Evolutionary conservation across 2,797 vertebrate genomes (phyloP), one percentile per base, ranked within the genome.

Genomic region (Phalloptychus januarius): DNA sequence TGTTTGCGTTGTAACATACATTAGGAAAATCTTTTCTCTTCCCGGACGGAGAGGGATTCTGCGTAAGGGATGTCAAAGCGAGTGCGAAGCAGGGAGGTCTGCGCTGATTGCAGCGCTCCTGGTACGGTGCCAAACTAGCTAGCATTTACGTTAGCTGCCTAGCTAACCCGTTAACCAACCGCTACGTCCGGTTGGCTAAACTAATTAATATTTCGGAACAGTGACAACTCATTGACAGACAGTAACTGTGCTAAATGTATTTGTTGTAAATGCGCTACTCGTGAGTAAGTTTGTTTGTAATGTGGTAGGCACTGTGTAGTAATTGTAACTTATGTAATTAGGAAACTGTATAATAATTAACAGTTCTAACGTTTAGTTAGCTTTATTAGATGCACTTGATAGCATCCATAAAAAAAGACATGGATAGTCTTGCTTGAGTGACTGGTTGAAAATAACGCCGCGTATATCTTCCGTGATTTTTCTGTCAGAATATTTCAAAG

Each of bases 61-160:
- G 36, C 18, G 52, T 67, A 45, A 90, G 92, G 90, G 91, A 96
- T 99, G 98, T 98, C 98, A 92, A 99, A 97, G 95, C 96, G 97
- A 86, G 95, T 97, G 79, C 95, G 97, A 94, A 98, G 96, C 95
- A 96, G 97, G 93, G 97, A 99, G 85, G 95, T 99, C 89, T 99
- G 98, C 96, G 98, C 98, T 31, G 98, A 99, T 90, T 99, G 98
- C 96, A 98, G 97, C 89, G 95, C 97, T 76, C 94, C 94, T 87
- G 98, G 98, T 99, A 95, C 79, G 97, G 91, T 86, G 90, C 80
- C 91, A 87, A 79, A 77, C 76, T 52, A 80, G 88, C 87, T 93
- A 94, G 87, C 90, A 10, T 79, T 45, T 52, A 23, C 67, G 74
- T 80, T 91, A 94, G 93, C 93, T 50, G 42, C 42, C 5, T 15